phyloP scores from a whole-genome alignment of 92 coral and sea anemone genomes.

The Porites lobata region DNA sequence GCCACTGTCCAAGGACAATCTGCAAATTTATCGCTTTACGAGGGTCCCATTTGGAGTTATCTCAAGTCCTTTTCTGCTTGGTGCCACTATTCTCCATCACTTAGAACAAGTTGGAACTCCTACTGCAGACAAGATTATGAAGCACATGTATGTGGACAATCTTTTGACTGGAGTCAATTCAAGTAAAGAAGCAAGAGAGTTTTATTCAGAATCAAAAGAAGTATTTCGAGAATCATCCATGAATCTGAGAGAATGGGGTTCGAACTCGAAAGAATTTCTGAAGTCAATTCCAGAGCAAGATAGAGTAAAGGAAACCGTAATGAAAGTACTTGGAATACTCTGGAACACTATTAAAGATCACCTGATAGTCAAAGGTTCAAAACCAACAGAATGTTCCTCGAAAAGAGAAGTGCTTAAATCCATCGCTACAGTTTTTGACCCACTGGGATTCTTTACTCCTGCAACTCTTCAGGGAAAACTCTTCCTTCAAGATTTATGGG shows the following conservation, averaged over 20 bases:
- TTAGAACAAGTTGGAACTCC: no score
- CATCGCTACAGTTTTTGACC: background rate
- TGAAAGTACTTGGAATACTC: slow-evolving; percentile 18
- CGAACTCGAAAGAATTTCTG: background rate
- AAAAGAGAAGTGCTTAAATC: background rate
- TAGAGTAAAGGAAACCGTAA: slow-evolving; percentile 11
- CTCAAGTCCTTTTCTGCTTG: no score
- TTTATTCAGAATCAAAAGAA: no score
- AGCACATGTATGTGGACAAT: no score
- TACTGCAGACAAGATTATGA: background rate
- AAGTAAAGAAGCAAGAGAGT: no score
- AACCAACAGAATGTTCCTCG: background rate
- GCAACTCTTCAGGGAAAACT: background rate
- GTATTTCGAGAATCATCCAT: no score
- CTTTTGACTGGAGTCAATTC: no score
- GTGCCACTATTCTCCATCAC: no score
- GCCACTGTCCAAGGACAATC: no score
- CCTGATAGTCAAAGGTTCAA: background rate
- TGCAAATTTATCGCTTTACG: no score
- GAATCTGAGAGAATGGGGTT: no score
- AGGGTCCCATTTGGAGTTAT: no score
- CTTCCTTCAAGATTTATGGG: background rate
- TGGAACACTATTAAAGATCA: background rate
- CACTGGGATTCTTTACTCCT: background rate
- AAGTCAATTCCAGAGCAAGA: background rate